Base-by-base conservation (phyloP, 2,113 vertebrate genomes). In the Amblyornis subalaris region DNA sequence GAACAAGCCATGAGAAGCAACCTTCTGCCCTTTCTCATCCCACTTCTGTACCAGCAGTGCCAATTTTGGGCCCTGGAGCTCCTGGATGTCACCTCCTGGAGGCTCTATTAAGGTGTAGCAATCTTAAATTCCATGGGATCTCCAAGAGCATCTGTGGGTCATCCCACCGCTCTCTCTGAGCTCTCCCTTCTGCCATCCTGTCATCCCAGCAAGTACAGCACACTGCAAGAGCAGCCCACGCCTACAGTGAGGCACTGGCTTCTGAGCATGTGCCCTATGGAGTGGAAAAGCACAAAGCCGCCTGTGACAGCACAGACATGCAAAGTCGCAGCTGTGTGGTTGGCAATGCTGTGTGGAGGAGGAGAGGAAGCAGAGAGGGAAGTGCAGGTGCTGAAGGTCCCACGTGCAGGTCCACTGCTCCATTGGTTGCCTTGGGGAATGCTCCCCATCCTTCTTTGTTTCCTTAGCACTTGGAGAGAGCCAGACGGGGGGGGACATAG, bases 261-360 rank as follows among this genome's bases (percentile, higher is more conserved):
- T 73, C 50, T 55, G 19, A 31, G 48, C 0, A 0, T 35, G 33
- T 70, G 58, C 17, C 36, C 74, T 58, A 0, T 70, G 62, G 50
- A 76, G 44, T 55, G n/a, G 85, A 69, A 92, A 81, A 87, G 62
- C 47, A 50, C 48, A 8, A 14, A 44, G 66, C 35, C 2, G 2
- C 45, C 36, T 70, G n/a, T 74, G 75, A 67, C 8, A 7, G 28
- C 38, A 58, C 1, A 23, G 40, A 44, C 7, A 8, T 15, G 71
- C 65, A 50, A 28, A 58, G 53, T 67, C 77, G 60, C 45, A 80
- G 48, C 77, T 10, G n/a, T 35, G 62, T 11, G 4, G 26, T 62
- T 90, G 87, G 65, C 1, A 1, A 31, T 35, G 71, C 60, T 85
- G 40, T 1, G 0, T 4, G n/a, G 72, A 92, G 24, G 22, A 38